Percentiles rank a stretch among this genome's conserved stretches.
These are phyloP conservation scores for Drosophila melanica DNA, from an alignment of 1,140 invertebrate species.

Conservation along the genomic window DNA sequence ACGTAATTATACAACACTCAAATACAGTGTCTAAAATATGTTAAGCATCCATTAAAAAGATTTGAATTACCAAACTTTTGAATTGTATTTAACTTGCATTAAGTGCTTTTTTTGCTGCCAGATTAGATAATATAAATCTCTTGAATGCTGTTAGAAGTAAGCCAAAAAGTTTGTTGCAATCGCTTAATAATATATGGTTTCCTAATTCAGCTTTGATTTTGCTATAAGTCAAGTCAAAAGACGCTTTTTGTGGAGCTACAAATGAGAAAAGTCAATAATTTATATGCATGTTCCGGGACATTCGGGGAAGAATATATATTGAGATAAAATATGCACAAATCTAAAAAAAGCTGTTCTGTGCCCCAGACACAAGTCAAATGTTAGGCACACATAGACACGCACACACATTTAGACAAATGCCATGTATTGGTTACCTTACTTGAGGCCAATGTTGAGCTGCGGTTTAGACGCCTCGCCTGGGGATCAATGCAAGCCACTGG, in stretches of 20 bases:
- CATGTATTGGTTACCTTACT: conserved; percentile 55
- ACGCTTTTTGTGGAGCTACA: neutral
- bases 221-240: conserved; percentile 3
- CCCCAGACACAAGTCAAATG: conserved; percentile 40
- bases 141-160: neutral
- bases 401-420: conserved; percentile 7
- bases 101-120: neutral
- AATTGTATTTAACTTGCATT: no score
- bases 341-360: conserved; percentile 40
- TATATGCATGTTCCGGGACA: conserved; percentile 49
- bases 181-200: no score
- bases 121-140: neutral
- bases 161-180: neutral
- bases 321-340: conserved; percentile 60
- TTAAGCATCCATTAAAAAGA: no score
- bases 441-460: conserved; percentile 32
- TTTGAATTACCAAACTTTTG: no score
- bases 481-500: conserved; percentile 21
- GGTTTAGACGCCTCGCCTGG: conserved; percentile 34
- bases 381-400: conserved; percentile 42
- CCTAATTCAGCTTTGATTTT: neutral
- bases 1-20: no score
- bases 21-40: no score
- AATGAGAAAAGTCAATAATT: conserved; percentile 54
- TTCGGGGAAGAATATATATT: conserved; percentile 14